These are phyloP conservation scores for Limnephilus auricula DNA, from an alignment of 2,888 invertebrate genomes.

Conservation along the genomic window DNA sequence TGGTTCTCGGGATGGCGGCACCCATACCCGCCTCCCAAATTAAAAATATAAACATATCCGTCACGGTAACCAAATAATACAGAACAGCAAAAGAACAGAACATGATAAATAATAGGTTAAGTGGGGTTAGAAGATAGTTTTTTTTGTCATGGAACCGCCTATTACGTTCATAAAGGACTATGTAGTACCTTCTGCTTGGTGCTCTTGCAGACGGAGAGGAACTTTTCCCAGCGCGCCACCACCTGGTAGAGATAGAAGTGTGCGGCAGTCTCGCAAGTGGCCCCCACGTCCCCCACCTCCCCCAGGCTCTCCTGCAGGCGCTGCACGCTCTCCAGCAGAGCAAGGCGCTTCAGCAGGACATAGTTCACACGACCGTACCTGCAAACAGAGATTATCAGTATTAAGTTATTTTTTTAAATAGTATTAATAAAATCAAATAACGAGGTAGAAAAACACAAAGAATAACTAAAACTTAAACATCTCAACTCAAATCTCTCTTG, in stretches of 20 bases:
- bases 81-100: neutral
- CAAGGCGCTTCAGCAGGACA: constrained; percentile 94
- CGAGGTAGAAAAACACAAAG: too few species aligned
- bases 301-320: constrained; percentile 91
- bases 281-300: constrained; percentile 88
- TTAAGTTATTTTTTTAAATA: neutral
- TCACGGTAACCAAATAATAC: too few species aligned
- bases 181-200: constrained; percentile 48
- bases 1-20: too few species aligned
- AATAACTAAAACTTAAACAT: too few species aligned
- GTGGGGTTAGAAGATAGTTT: too few species aligned
- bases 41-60: too few species aligned
- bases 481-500: too few species aligned
- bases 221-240: constrained; percentile 94
- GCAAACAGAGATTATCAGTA: constrained; percentile 23
- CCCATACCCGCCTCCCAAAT: too few species aligned
- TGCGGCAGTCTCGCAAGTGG: constrained; percentile 99
- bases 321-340: constrained; percentile 91
- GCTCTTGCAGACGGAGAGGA: constrained; percentile 73
- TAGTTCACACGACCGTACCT: constrained; percentile 99
- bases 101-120: too few species aligned
- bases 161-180: neutral
- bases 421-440: neutral
- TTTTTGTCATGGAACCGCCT: too few species aligned
- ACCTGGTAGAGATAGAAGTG: constrained; percentile 98